These are phyloP conservation scores for Agrochola litura DNA, from an alignment of 2,888 invertebrate genomes.

Conservation along the genomic window DNA sequence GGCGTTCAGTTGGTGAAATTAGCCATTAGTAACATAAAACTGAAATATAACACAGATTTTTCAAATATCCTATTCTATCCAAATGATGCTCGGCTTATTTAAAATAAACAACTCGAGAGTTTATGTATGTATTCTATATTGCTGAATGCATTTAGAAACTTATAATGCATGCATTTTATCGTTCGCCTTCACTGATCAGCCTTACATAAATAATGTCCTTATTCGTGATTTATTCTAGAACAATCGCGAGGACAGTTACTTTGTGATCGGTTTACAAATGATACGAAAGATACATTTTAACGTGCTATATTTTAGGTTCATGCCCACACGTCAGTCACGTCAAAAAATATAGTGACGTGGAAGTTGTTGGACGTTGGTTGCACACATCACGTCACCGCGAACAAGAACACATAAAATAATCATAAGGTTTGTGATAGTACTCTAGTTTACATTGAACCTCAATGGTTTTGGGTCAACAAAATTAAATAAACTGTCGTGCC, in stretches of 20 bases:
- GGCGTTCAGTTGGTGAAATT: neutral
- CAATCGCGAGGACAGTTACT: slow-evolving; percentile 13
- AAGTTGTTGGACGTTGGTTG: too few relatives aligned
- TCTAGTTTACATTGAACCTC: too few relatives aligned
- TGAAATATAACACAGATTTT: neutral
- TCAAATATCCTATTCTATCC: neutral
- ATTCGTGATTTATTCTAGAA: slow-evolving; percentile 33
- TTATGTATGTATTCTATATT: slow-evolving; percentile 4
- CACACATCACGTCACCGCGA: too few relatives aligned
- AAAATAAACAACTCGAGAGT: neutral
- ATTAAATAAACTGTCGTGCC: neutral
- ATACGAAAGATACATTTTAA: slow-evolving; percentile 7
- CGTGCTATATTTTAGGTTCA: too few relatives aligned
- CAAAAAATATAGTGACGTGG: too few relatives aligned
- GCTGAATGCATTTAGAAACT: slow-evolving; percentile 4
- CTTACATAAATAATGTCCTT: slow-evolving; percentile 17
- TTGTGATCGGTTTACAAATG: slow-evolving; percentile 20
- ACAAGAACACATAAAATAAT: too few relatives aligned
- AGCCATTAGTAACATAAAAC: neutral
- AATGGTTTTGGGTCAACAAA: neutral
- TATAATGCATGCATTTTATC: slow-evolving; percentile 19
- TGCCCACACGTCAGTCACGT: too few relatives aligned
- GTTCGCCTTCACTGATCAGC: slow-evolving; percentile 30
- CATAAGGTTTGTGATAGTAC: too few relatives aligned
- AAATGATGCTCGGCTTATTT: neutral